phyloP scores from a whole-genome alignment of 2,888 invertebrate genomes.

The Autographa pulchrina region DNA sequence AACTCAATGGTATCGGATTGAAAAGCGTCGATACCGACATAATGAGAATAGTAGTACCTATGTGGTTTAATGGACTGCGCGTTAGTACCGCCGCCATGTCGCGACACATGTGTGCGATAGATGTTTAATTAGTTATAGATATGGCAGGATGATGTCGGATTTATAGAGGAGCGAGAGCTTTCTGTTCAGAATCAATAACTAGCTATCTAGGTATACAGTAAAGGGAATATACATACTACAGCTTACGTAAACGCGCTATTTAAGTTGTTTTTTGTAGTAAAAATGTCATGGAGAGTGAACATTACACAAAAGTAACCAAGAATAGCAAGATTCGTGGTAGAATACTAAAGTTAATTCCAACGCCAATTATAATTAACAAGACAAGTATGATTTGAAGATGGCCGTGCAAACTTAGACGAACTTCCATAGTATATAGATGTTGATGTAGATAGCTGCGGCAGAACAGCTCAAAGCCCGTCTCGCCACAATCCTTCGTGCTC shows the following conservation, averaged over 20 bases:
- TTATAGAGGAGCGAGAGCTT: neutral
- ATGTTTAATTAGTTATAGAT: neutral
- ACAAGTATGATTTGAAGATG: neutral
- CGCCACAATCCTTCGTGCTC: conserved; percentile 8
- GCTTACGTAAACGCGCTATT: too few relatives aligned
- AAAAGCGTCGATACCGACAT: neutral
- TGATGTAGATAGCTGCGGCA: neutral
- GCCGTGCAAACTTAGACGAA: neutral
- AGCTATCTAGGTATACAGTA: too few relatives aligned
- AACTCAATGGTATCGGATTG: conserved; percentile 8
- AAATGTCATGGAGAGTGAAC: too few relatives aligned
- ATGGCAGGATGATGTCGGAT: neutral
- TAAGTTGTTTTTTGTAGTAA: too few relatives aligned
- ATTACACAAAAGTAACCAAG: too few relatives aligned
- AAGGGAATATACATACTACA: too few relatives aligned
- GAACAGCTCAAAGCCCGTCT: neutral
- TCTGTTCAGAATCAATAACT: neutral
- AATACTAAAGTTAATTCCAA: too few relatives aligned
- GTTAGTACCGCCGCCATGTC: neutral
- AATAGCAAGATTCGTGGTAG: too few relatives aligned
- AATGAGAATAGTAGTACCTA: conserved; percentile 6
- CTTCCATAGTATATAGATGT: neutral
- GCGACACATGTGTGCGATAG: neutral
- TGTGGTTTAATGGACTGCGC: neutral
- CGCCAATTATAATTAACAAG: neutral